Base-by-base conservation (phyloP, 2,888 invertebrate genomes). In the Lasioglossum calceatum region DNA sequence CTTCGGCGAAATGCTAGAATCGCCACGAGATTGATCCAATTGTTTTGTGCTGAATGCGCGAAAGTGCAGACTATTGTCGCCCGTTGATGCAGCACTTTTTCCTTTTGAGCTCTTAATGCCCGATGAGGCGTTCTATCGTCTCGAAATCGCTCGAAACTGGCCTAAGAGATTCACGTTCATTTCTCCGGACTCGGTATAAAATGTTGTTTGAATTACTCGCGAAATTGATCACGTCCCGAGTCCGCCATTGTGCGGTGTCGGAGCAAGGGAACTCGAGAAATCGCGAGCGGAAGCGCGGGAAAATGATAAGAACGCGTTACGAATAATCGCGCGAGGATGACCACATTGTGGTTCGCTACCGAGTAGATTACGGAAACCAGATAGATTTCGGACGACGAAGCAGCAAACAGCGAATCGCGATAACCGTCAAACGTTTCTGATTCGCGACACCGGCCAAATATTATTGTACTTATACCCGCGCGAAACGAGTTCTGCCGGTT, bases 291-390 rank as follows among this genome's bases (percentile, higher is more conserved):
- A 87, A 84, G 67, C 78, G 27, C 50, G 76, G 81, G 44, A 81
- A 81, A 87, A 83, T 32, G 87, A 87, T 83, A 83, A 82, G 71
- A n/a, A 79, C 74, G 77, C 73, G 58, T 80, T 19, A 54, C 27
- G 77, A 74, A 70, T 80, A 42, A 74, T 77, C 77, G 67, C 61
- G 58, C 64, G 39, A 23, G 61, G 23, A 78, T 74, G 67, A 70
- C 79, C 67, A 71, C 71, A 78, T 78, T 61, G 61, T 67, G 44
- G 47, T 1, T 44, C n/a, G n/a, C 23, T 32, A 54, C 50, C 36
- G 42, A 19, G 27, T 14, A 42, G 76, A 61, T 76, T 73, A 36
- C 39, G 23, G 27, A 0, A 42, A 39, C 39, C 27, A 19, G 19
- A n/a, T 4, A 12, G 61, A 14, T 16, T 32, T 73, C 50, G 16